Evolutionary conservation across 2,113 vertebrate genomes (phyloP).

Genomic region (Argyrosomus japonicus): DNA sequence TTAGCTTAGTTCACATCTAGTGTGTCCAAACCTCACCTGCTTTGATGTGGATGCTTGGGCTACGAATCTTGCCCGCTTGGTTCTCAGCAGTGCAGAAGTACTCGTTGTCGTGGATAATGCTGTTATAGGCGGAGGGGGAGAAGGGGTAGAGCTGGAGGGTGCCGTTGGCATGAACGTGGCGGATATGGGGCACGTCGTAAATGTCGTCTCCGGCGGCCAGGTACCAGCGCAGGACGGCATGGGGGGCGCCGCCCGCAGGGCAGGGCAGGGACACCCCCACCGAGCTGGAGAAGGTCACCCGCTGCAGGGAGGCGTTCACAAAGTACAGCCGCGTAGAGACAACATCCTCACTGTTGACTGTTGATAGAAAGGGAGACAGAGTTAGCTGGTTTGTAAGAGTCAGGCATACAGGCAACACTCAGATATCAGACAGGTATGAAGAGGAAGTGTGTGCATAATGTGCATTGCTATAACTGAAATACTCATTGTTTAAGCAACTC

Average conservation of each 20-base stretch:
- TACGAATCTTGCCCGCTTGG: conserved; percentile 96
- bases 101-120: conserved; percentile 99
- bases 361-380: conserved; percentile 84
- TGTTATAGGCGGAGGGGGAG: conserved; percentile 98
- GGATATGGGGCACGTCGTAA: conserved; percentile 98
- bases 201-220: conserved; percentile 99
- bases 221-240: conserved; percentile 97
- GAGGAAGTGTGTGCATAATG: not conserved
- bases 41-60: conserved; percentile 97
- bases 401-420: conserved; percentile 89
- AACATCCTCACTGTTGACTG: conserved; percentile 95
- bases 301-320: conserved; percentile 99
- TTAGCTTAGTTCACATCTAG: not conserved
- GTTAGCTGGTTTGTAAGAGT: conserved; percentile 90
- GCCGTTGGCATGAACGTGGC: conserved; percentile 98
- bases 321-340: conserved; percentile 98
- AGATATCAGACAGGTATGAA: conserved; percentile 71
- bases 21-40: conserved; percentile 87
- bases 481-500: not conserved
- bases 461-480: not conserved
- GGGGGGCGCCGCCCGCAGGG: conserved; percentile 97
- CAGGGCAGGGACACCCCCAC: conserved; percentile 97
- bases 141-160: conserved; percentile 99
- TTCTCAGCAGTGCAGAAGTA: conserved; percentile 99
- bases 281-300: conserved; percentile 99